These are phyloP conservation scores for human (Homo sapiens) DNA, from an alignment of 2,113 vertebrate genomes.

Conservation along the genomic window GRCh38 chr17:63506501-63507000, in stretches of 20 bases:
- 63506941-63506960: not conserved
- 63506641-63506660: not conserved
- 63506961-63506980: not conserved
- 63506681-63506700: not conserved
- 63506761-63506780: not conserved
- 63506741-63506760: not conserved
- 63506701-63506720: not conserved
- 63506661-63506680: not conserved
- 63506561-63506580: not conserved
- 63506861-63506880: conserved; percentile 60
- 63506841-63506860: conserved; percentile 55
- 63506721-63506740: conserved; percentile 31
- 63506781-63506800: not conserved
- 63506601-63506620: not conserved
- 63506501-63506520: not conserved
- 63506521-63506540: not conserved
- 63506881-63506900: conserved; percentile 45
- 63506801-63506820: conserved; percentile 64
- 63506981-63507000: not conserved
- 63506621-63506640: not conserved
- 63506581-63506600: not conserved
- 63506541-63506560: not conserved
- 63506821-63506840: not conserved
- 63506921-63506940: conserved; percentile 44
- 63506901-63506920: conserved; percentile 54